Evolutionary conservation across 64 coral and sea anemone genomes (phyloP).

Genomic region (Montipora cactus): DNA sequence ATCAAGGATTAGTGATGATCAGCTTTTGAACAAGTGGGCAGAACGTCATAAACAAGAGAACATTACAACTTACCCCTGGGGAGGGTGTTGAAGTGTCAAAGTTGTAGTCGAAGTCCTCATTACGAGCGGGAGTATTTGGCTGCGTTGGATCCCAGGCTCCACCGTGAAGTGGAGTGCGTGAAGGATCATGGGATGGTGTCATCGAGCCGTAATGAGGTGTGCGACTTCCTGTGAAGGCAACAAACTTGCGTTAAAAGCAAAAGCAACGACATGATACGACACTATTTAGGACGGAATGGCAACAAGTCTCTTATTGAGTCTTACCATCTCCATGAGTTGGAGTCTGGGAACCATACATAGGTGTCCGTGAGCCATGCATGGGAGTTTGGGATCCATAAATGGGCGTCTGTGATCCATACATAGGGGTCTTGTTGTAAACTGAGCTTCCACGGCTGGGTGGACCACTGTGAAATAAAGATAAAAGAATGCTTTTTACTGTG

Average conservation of each 20-base stretch:
- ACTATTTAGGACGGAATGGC: not conserved
- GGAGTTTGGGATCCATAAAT: constrained; percentile 95
- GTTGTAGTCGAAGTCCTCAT: constrained; percentile 94
- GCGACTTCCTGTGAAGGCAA: constrained; percentile 77
- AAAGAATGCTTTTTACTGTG: not conserved
- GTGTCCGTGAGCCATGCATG: constrained; percentile 86
- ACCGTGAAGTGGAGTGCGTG: constrained; percentile 92
- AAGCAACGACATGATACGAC: not conserved
- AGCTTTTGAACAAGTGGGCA: no score
- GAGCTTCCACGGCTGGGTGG: constrained; percentile 78
- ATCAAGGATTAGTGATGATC: no score
- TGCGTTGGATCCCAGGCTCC: constrained; percentile 99
- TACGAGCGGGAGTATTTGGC: constrained; percentile 93
- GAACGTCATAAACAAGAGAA: not conserved
- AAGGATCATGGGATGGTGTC: constrained; percentile 99
- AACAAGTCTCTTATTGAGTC: not conserved
- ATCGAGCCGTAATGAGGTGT: constrained; percentile 99
- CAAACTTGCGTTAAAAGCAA: not conserved
- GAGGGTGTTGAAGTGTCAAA: constrained; percentile 93
- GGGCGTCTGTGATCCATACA: constrained; percentile 98
- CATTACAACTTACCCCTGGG: constrained; percentile 71
- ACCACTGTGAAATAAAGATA: constrained; percentile 64
- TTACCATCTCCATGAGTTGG: constrained; percentile 97
- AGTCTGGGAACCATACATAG: constrained; percentile 99
- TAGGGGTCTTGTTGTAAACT: constrained; percentile 86